phyloP scores from a whole-genome alignment of 2,797 vertebrate species.

The Siniperca scherzeri region DNA sequence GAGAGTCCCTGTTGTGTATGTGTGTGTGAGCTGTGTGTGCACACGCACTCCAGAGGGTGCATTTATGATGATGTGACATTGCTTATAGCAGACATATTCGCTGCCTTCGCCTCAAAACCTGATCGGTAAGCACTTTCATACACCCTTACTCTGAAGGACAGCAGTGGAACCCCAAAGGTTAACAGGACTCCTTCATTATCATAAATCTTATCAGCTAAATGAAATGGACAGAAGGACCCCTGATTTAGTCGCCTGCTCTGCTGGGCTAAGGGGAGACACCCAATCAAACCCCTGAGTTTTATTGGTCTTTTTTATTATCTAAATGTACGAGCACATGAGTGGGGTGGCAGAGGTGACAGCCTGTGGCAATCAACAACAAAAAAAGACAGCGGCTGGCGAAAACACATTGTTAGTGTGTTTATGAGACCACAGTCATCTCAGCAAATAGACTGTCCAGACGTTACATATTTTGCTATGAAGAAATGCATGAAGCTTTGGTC shows the following conservation, averaged over 20 bases:
- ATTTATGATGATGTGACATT: slow-evolving; percentile 64
- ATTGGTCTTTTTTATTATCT: slow-evolving; percentile 87
- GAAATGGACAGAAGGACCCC: slow-evolving; percentile 82
- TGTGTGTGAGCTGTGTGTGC: slow-evolving; percentile 11
- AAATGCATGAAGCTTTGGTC: slow-evolving; percentile 4
- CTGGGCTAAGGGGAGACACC: slow-evolving; percentile 78
- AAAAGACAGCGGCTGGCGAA: slow-evolving; percentile 61
- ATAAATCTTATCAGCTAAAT: slow-evolving; percentile 89
- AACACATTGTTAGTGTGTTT: slow-evolving; percentile 64
- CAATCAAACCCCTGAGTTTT: slow-evolving; percentile 85
- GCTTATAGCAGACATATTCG: slow-evolving; percentile 58
- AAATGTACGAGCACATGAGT: slow-evolving; percentile 83
- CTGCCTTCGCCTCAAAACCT: slow-evolving; percentile 43
- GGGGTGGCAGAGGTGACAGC: slow-evolving; percentile 76
- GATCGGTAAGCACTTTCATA: slow-evolving; percentile 64
- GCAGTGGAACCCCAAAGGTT: slow-evolving; percentile 80
- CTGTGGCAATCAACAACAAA: slow-evolving; percentile 79
- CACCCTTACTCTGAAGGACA: slow-evolving; percentile 76
- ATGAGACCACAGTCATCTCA: slow-evolving; percentile 55
- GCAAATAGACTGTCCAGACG: slow-evolving; percentile 34
- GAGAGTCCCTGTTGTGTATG: slow-evolving; percentile 24
- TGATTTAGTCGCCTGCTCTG: slow-evolving; percentile 79
- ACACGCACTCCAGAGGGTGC: slow-evolving; percentile 31
- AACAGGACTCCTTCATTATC: slow-evolving; percentile 84
- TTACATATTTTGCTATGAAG: slow-evolving; percentile 22